These are phyloP conservation scores for Callaeas wilsoni DNA, from an alignment of 2,113 vertebrate genomes.

Conservation along the genomic window DNA sequence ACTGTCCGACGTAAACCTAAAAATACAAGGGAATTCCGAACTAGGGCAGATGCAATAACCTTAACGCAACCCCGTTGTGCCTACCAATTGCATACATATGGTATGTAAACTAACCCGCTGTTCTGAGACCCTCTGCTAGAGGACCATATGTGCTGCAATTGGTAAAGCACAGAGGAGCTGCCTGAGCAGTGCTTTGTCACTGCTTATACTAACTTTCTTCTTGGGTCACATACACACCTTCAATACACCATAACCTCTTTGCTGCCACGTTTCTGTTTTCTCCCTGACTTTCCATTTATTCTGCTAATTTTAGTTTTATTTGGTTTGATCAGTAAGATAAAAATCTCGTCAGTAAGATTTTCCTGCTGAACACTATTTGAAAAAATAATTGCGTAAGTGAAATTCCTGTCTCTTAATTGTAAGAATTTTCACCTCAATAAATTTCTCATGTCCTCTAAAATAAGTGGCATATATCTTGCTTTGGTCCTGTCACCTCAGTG, in stretches of 20 bases:
- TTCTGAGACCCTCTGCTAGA: slow-evolving; percentile 39
- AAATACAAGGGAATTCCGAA: slow-evolving; percentile 49
- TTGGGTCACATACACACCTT: slow-evolving; percentile 10
- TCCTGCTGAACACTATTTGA: background rate
- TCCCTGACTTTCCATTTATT: background rate
- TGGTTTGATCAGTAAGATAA: background rate
- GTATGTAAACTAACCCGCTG: slow-evolving; percentile 37
- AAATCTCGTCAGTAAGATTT: background rate
- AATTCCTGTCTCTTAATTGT: background rate
- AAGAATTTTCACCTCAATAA: background rate
- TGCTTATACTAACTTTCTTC: background rate
- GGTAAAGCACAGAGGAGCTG: background rate
- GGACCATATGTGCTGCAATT: slow-evolving; percentile 31
- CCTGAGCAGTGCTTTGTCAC: slow-evolving; percentile 6
- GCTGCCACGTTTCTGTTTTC: background rate
- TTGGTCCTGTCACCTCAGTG: background rate
- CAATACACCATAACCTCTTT: background rate
- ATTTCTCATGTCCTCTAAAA: background rate
- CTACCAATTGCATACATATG: slow-evolving; percentile 43
- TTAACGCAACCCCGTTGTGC: slow-evolving; percentile 25
- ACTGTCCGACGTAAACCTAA: slow-evolving; percentile 21
- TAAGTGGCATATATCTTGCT: background rate
- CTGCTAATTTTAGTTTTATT: background rate
- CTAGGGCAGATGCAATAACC: slow-evolving; percentile 38
- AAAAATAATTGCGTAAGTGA: background rate